A percentile compares a stretch with the other conserved stretches of the same genome.
Evolutionary conservation across 2,113 vertebrate species (phyloP).

Genomic region (Rhinopomastus cyanomelas): DNA sequence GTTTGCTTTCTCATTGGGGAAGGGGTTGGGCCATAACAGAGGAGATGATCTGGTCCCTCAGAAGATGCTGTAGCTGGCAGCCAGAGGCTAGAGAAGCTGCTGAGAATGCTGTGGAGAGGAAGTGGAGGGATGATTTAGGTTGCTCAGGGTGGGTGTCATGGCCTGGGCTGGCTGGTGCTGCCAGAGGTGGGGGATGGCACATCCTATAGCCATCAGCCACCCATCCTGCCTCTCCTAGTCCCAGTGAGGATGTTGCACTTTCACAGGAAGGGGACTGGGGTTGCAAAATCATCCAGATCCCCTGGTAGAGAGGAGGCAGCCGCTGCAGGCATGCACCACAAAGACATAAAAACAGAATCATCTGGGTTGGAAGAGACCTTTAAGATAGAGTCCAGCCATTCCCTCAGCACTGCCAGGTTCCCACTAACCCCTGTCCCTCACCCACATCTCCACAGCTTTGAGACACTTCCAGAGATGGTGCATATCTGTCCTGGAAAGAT

Average conservation of each 20-base stretch:
- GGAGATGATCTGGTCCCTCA: neutral
- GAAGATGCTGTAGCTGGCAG: neutral
- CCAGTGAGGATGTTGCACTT: neutral
- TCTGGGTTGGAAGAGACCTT: neutral
- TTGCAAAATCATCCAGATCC: neutral
- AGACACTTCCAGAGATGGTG: neutral
- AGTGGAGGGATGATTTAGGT: rapidly evolving
- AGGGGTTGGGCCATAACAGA: neutral
- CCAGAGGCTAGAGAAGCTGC: neutral
- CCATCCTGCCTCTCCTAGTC: neutral
- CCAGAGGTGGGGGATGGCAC: neutral
- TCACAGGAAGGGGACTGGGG: neutral
- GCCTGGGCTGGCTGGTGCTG: neutral
- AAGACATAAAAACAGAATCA: neutral
- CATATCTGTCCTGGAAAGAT: neutral
- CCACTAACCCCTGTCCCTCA: neutral
- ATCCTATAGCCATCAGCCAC: neutral
- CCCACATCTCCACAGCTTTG: neutral
- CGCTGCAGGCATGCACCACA: too few species aligned
- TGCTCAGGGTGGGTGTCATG: neutral
- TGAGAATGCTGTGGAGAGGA: neutral
- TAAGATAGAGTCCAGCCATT: neutral
- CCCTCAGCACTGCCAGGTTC: neutral
- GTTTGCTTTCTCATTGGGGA: neutral
- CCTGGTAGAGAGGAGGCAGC: neutral